Percentiles rank a stretch among this genome's conserved stretches.
These are phyloP conservation scores for Aphrophora alni DNA, from an alignment of 2,888 invertebrate species.

Conservation along the genomic window DNA sequence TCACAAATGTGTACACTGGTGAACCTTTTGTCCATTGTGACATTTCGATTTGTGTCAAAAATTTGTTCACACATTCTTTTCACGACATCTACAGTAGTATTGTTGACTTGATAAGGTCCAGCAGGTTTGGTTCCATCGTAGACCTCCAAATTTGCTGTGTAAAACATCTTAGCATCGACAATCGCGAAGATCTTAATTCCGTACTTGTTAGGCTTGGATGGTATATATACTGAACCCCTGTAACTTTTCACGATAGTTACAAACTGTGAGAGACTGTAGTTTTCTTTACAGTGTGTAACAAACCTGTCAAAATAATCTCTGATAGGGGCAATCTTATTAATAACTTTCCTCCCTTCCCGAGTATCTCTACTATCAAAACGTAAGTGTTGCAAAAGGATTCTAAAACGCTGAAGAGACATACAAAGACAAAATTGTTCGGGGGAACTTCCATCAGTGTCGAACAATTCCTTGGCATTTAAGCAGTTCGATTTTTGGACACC, in stretches of 20 bases:
- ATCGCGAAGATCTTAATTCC: conserved; percentile 51
- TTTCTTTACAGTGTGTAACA: conserved; percentile 50
- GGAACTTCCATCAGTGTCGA: too few relatives aligned
- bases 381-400: not conserved
- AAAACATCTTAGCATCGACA: conserved; percentile 32
- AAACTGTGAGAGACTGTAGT: conserved; percentile 40
- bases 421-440: too few relatives aligned
- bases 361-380: not conserved
- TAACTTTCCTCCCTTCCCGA: conserved; percentile 45
- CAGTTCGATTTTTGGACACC: too few relatives aligned
- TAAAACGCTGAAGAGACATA: not conserved
- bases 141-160: conserved; percentile 35
- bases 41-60: too few relatives aligned
- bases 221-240: conserved; percentile 48
- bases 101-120: conserved; percentile 34
- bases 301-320: conserved; percentile 50
- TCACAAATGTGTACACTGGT: conserved; percentile 30
- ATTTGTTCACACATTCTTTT: conserved; percentile 35
- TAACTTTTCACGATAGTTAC: conserved; percentile 48
- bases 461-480: too few relatives aligned
- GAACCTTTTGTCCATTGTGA: conserved; percentile 48
- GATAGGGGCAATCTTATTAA: conserved; percentile 48
- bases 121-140: conserved; percentile 35
- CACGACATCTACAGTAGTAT: conserved; percentile 24
- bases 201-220: too few relatives aligned